Conservation (phyloP, 2,888 invertebrate genomes). For the Ophioninae sp. region DNA sequence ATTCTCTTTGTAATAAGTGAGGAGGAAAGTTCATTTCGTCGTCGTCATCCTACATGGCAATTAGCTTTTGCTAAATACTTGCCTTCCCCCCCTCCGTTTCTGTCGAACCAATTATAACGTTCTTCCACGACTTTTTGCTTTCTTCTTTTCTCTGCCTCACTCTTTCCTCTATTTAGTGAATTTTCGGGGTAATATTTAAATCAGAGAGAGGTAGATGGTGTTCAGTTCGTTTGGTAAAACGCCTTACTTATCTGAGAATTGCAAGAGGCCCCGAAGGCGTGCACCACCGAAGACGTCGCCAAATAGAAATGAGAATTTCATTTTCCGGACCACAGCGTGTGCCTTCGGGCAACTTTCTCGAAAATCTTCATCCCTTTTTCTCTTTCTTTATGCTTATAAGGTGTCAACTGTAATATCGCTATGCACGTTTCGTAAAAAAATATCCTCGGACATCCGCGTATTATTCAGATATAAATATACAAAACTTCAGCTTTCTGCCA, state of each 20-base stretch:
- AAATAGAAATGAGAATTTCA: slow-evolving; percentile 55
- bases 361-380: no score
- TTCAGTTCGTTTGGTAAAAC: slow-evolving; percentile 50
- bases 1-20: no score
- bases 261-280: slow-evolving; percentile 30
- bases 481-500: no score
- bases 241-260: slow-evolving; percentile 57
- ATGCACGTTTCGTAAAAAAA: no score
- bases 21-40: slow-evolving; percentile 45
- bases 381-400: no score
- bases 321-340: slow-evolving; percentile 29
- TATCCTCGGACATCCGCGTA: no score
- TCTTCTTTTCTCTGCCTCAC: slow-evolving; percentile 11
- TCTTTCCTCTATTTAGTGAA: not conserved
- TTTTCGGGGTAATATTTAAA: slow-evolving; percentile 3
- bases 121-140: slow-evolving; percentile 31
- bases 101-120: slow-evolving; percentile 53
- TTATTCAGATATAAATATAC: no score
- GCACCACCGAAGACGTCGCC: slow-evolving; percentile 16
- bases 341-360: slow-evolving; percentile 40
- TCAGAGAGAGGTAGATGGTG: slow-evolving; percentile 33
- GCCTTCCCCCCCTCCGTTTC: slow-evolving; percentile 25
- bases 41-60: slow-evolving; percentile 27
- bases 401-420: no score
- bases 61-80: no score